These are phyloP conservation scores for Eupithecia dodoneata DNA, from an alignment of 2,888 invertebrate species.

Conservation along the genomic window DNA sequence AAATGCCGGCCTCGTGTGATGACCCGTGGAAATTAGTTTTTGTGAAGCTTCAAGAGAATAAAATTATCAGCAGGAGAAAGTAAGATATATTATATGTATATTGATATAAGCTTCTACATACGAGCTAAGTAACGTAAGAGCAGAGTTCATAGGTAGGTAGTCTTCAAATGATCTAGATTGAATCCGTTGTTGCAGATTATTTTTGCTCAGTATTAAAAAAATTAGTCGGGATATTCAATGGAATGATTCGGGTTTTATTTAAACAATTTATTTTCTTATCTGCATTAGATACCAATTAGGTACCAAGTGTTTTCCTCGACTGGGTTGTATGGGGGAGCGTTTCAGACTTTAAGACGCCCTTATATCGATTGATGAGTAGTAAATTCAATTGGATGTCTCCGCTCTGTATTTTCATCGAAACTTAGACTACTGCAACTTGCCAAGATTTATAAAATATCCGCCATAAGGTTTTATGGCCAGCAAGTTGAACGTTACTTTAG, in stretches of 20 bases:
- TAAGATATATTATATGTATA: conserved; percentile 50
- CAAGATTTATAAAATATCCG: neutral
- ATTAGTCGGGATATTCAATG: neutral
- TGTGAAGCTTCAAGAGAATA: conserved; percentile 71
- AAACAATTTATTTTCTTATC: neutral
- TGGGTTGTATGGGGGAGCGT: neutral
- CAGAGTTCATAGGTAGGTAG: neutral
- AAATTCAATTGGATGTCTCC: neutral
- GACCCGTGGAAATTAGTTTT: conserved; percentile 77
- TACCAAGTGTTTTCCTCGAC: neutral
- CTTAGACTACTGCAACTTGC: neutral
- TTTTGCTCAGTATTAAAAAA: neutral
- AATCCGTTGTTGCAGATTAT: neutral
- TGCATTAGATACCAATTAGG: neutral
- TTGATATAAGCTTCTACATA: neutral
- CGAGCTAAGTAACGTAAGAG: neutral
- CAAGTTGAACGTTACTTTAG: too few relatives aligned
- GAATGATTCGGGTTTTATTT: neutral
- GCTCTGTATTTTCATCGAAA: neutral
- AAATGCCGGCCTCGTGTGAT: conserved; percentile 58
- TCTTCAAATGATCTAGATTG: neutral
- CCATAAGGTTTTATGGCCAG: too few relatives aligned
- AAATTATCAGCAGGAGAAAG: conserved; percentile 70
- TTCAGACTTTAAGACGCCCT: neutral
- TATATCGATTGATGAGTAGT: neutral